phyloP scores from a whole-genome alignment of 2,888 invertebrate species.

The Oscheius sp. region DNA sequence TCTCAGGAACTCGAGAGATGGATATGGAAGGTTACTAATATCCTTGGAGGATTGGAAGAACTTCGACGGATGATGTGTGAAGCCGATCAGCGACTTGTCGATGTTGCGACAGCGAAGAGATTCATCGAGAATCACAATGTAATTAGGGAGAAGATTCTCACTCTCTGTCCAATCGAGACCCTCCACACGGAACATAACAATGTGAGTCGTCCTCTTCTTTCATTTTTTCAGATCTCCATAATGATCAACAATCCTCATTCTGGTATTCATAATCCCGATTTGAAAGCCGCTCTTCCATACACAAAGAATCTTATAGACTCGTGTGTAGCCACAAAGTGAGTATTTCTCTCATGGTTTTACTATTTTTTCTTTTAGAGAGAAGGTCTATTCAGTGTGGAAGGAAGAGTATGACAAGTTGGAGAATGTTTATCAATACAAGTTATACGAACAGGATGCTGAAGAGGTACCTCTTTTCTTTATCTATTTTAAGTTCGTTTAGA shows the following conservation, averaged over 20 bases:
- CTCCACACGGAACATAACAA: constrained; percentile 86
- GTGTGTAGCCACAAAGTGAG: constrained; percentile 45
- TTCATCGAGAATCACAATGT: constrained; percentile 20
- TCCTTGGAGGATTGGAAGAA: constrained; percentile 44
- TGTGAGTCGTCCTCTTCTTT: constrained; percentile 2
- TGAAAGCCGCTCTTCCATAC: constrained; percentile 73
- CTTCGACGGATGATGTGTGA: constrained; percentile 78
- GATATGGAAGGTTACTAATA: constrained; percentile 91
- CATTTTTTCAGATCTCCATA: constrained; percentile 37
- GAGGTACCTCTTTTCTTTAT: too few relatives aligned
- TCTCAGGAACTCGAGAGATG: constrained; percentile 87
- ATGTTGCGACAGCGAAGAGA: constrained; percentile 85
- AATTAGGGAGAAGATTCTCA: constrained; percentile 79
- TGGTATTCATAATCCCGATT: constrained; percentile 76
- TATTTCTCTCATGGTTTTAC: background rate
- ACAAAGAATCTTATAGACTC: constrained; percentile 71
- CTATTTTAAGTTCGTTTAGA: background rate
- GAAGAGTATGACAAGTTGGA: constrained; percentile 91
- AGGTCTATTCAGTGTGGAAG: constrained; percentile 91
- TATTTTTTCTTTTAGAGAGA: constrained; percentile 76
- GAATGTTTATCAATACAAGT: constrained; percentile 91
- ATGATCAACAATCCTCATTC: constrained; percentile 39
- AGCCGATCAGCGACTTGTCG: constrained; percentile 88
- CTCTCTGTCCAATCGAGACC: constrained; percentile 87
- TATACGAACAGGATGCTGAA: constrained; percentile 96